These are phyloP conservation scores for Aricia agestis DNA, from an alignment of 1,140 invertebrate species.

Conservation along the genomic window DNA sequence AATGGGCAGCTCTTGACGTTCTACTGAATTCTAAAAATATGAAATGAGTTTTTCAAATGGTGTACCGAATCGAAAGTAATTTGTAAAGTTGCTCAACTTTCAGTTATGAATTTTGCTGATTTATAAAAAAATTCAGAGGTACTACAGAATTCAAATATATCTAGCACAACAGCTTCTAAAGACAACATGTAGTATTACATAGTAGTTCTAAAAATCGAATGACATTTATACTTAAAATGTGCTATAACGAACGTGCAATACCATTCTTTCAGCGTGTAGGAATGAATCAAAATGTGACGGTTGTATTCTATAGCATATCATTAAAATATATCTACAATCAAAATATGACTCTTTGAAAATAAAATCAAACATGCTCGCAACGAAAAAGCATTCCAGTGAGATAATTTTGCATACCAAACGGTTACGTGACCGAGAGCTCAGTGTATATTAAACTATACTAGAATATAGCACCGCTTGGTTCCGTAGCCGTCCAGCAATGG, in stretches of 20 bases:
- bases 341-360: conserved; percentile 15
- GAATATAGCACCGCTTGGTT: neutral
- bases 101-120: neutral
- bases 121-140: neutral
- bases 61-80: neutral
- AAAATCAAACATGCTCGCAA: conserved; percentile 21
- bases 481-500: conserved; percentile 51
- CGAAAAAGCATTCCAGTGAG: conserved; percentile 23
- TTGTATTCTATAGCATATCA: neutral
- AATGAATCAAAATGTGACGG: neutral
- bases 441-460: neutral
- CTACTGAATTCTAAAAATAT: neutral
- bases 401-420: conserved; percentile 25
- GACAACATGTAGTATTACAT: neutral
- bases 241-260: conserved; percentile 26
- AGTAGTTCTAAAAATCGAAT: neutral
- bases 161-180: neutral
- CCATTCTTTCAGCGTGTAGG: conserved; percentile 7
- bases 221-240: conserved; percentile 8
- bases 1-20: neutral
- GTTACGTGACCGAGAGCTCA: conserved; percentile 20
- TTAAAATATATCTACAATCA: conserved; percentile 6
- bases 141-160: neutral
- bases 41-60: neutral
- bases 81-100: neutral